Evolutionary conservation across 2,888 invertebrate species (phyloP).

Genomic region (Ennomos erosarius): DNA sequence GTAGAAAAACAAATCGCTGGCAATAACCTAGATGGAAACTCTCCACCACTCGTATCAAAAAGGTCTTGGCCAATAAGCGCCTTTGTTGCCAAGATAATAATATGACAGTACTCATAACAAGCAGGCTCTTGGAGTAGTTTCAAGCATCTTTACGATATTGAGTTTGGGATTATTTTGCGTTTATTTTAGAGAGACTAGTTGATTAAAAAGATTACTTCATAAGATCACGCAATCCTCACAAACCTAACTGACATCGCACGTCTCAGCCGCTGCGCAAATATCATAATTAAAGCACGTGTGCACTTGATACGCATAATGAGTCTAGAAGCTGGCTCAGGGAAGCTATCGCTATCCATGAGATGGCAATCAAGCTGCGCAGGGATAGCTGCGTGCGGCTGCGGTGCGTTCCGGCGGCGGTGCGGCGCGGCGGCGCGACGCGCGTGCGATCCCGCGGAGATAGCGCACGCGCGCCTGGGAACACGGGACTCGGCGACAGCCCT

Average conservation of each 20-base stretch:
- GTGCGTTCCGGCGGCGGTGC: conserved; percentile 6
- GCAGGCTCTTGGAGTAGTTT: conserved; percentile 12
- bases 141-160: background rate
- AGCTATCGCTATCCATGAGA: conserved; percentile 18
- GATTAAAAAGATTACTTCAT: background rate
- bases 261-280: conserved; percentile 6
- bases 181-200: background rate
- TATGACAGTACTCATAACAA: conserved; percentile 18
- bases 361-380: conserved; percentile 18
- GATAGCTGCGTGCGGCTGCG: conserved; percentile 6
- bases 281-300: conserved; percentile 13
- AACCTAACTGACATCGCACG: background rate
- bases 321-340: conserved; percentile 13
- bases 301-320: conserved; percentile 14
- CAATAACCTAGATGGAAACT: background rate
- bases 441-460: conserved; percentile 41
- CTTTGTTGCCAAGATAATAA: conserved; percentile 6
- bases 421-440: conserved; percentile 27
- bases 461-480: conserved; percentile 49
- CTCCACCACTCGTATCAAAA: conserved; percentile 4
- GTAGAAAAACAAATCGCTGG: background rate
- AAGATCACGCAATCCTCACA: background rate
- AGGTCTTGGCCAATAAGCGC: background rate
- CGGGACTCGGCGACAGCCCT: conserved; percentile 17
- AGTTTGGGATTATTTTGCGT: background rate